These are phyloP conservation scores for Manis crassicaudata DNA, from an alignment of 2,797 vertebrate species.

Conservation along the genomic window DNA sequence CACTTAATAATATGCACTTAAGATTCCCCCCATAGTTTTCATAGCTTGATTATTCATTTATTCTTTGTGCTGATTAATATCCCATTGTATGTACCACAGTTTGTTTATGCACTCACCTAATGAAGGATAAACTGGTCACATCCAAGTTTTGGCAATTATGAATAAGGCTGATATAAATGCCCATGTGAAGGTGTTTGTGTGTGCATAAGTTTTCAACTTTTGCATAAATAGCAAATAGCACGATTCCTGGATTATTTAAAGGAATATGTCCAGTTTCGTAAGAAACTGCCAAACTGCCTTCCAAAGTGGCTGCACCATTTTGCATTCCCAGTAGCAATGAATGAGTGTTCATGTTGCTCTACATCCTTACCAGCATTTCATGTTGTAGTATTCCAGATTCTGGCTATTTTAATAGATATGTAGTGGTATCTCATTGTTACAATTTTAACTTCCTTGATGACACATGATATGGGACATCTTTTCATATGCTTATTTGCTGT, in stretches of 20 bases:
- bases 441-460: neutral
- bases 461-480: neutral
- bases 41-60: neutral
- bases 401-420: neutral
- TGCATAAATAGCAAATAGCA: neutral
- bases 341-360: neutral
- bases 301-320: neutral
- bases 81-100: neutral
- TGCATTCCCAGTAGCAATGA: neutral
- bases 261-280: neutral
- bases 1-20: neutral
- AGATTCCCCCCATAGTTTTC: neutral
- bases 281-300: neutral
- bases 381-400: neutral
- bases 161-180: neutral
- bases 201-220: neutral
- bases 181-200: neutral
- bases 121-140: neutral
- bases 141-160: neutral
- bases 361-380: neutral
- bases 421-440: neutral
- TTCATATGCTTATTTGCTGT: neutral
- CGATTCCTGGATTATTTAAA: neutral
- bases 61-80: neutral
- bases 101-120: neutral